Conservation (phyloP, 2,888 invertebrate species). For the Eupithecia inturbata region DNA sequence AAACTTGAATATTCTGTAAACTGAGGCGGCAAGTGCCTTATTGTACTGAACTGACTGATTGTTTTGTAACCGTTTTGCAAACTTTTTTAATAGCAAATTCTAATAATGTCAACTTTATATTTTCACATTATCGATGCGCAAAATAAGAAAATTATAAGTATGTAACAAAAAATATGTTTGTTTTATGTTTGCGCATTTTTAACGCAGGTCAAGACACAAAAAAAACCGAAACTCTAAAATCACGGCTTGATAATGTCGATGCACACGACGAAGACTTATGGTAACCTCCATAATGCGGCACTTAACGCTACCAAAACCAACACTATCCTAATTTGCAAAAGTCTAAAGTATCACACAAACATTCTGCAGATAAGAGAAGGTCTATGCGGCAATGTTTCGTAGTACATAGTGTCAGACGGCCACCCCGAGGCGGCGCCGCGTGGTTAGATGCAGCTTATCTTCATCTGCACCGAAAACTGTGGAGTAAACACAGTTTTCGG, state of each 20-base stretch:
- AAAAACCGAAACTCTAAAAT: neutral
- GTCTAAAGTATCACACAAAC: neutral
- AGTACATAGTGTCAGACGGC: constrained; percentile 42
- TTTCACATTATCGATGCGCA: neutral
- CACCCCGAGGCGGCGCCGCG: constrained; percentile 69
- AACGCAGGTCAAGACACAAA: too few relatives aligned
- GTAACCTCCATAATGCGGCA: neutral
- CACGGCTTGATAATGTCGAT: neutral
- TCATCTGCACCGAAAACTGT: constrained; percentile 52
- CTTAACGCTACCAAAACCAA: neutral
- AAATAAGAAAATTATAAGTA: too few relatives aligned
- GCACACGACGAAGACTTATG: neutral
- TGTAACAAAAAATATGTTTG: neutral
- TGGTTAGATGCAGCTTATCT: constrained; percentile 65
- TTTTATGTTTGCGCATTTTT: neutral
- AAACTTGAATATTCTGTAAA: neutral
- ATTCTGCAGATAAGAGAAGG: neutral
- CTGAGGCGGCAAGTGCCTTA: too few relatives aligned
- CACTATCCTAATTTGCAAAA: neutral
- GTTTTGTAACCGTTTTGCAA: neutral
- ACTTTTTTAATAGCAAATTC: neutral
- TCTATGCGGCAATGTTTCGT: constrained; percentile 31
- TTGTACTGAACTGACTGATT: neutral
- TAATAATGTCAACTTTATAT: neutral
- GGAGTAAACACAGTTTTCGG: constrained; percentile 56